Evolutionary conservation across 2,888 invertebrate species (phyloP).

Genomic region (Terebella lapidaria): DNA sequence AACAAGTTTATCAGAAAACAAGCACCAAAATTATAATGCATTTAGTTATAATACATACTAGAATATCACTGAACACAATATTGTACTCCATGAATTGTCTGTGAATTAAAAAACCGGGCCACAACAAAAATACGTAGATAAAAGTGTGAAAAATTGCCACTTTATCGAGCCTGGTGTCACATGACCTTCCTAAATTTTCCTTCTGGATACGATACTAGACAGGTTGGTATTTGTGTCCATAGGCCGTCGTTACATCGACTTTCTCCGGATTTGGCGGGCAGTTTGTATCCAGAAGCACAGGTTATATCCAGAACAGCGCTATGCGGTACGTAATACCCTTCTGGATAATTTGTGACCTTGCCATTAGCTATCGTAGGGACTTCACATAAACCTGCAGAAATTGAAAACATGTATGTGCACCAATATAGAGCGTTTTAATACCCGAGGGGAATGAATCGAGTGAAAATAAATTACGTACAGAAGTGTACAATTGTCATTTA

Average conservation of each 20-base stretch:
- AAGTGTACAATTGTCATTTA: too few relatives aligned
- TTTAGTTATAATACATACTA: too few relatives aligned
- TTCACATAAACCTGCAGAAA: not conserved
- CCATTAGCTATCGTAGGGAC: not conserved
- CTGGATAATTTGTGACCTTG: not conserved
- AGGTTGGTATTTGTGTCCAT: not conserved
- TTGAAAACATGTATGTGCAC: not conserved
- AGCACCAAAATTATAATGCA: too few relatives aligned
- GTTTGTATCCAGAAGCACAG: not conserved
- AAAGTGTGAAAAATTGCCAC: too few relatives aligned
- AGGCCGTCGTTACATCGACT: not conserved
- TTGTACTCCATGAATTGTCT: too few relatives aligned
- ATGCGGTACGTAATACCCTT: not conserved
- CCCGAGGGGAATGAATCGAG: not conserved
- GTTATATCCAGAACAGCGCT: not conserved
- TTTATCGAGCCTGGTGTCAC: too few relatives aligned
- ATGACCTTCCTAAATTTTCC: too few relatives aligned
- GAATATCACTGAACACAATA: too few relatives aligned
- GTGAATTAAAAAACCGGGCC: too few relatives aligned
- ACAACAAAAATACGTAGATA: too few relatives aligned
- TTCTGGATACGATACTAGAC: too few relatives aligned
- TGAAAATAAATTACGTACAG: not conserved
- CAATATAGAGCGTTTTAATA: not conserved
- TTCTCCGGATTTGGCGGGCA: not conserved
- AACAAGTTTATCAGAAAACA: too few relatives aligned